A percentile compares a stretch with the other conserved stretches of the same genome.
phyloP scores from a whole-genome alignment of 2,888 invertebrate genomes.

The Noctua janthina region DNA sequence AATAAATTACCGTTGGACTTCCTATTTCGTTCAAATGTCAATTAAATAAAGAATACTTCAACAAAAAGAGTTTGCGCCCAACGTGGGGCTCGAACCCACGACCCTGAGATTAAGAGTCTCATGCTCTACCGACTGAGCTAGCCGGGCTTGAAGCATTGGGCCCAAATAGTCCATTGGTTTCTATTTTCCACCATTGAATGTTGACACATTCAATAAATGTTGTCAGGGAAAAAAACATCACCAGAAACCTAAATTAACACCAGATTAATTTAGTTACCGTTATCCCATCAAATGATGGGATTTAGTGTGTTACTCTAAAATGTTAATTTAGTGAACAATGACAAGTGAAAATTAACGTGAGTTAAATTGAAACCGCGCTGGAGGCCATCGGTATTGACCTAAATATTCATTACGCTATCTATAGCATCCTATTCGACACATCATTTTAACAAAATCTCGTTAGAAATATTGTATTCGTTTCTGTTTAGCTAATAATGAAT shows the following conservation, averaged over 20 bases:
- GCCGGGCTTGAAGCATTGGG: slow-evolving; percentile 76
- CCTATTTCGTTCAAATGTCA: neutral
- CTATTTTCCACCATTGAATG: neutral
- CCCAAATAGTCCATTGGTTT: slow-evolving; percentile 45
- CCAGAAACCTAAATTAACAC: neutral
- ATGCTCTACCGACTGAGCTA: slow-evolving; percentile 91
- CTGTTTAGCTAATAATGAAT: neutral
- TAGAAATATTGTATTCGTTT: slow-evolving; percentile 24
- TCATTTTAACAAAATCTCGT: slow-evolving; percentile 48
- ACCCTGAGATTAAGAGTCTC: slow-evolving; percentile 92
- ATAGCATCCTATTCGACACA: slow-evolving; percentile 69
- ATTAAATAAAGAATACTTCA: slow-evolving; percentile 56
- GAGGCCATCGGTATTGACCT: slow-evolving; percentile 83
- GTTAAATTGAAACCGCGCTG: slow-evolving; percentile 70
- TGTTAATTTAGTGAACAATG: slow-evolving; percentile 54
- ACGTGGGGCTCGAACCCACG: slow-evolving; percentile 92
- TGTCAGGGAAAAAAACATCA: no score
- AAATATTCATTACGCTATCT: slow-evolving; percentile 75
- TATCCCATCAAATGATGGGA: slow-evolving; percentile 5
- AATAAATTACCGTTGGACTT: neutral
- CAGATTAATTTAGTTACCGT: neutral
- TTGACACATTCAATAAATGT: no score
- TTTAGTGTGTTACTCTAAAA: slow-evolving; percentile 7
- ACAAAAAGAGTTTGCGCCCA: slow-evolving; percentile 81
- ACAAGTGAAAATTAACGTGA: slow-evolving; percentile 62